A percentile compares a stretch with the other conserved stretches of the same genome.
These are phyloP conservation scores for Fragariocoptes setiger DNA, from an alignment of 1,140 invertebrate genomes.

Conservation along the genomic window DNA sequence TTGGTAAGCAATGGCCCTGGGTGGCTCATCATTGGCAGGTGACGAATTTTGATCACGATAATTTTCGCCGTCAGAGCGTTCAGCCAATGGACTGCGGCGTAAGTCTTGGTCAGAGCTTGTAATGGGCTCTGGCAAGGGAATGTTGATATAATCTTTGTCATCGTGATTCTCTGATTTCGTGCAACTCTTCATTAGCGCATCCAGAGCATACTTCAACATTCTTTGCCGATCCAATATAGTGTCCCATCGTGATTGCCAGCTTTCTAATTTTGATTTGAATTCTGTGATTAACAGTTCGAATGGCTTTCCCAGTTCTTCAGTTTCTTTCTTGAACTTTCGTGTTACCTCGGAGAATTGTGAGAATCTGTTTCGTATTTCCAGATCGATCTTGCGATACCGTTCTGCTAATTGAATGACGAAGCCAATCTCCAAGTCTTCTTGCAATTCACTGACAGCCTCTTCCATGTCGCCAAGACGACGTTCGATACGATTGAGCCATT, in stretches of 20 bases:
- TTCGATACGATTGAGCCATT: not conserved
- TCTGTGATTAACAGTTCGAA: not conserved
- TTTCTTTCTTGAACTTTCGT: not conserved
- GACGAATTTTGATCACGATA: not conserved
- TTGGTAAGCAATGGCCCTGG: not conserved
- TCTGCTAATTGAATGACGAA: not conserved
- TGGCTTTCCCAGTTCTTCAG: not conserved
- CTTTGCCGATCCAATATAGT: not conserved
- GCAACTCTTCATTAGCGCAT: not conserved
- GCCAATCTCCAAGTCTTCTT: not conserved
- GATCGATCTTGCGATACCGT: not conserved
- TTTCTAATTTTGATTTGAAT: not conserved
- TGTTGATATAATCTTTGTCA: not conserved
- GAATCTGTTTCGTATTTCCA: not conserved
- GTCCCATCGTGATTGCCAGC: not conserved
- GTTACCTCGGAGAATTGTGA: not conserved
- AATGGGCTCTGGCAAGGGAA: not conserved
- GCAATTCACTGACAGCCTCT: not conserved
- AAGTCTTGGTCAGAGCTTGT: not conserved
- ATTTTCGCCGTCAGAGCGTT: not conserved
- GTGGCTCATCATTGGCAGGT: not conserved
- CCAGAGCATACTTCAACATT: not conserved
- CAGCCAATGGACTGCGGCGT: not conserved
- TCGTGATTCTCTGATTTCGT: not conserved
- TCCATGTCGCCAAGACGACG: not conserved